A percentile compares a stretch with the other conserved stretches of the same genome.
These are phyloP conservation scores for Cantharis rustica DNA, from an alignment of 2,888 invertebrate species.

Conservation along the genomic window DNA sequence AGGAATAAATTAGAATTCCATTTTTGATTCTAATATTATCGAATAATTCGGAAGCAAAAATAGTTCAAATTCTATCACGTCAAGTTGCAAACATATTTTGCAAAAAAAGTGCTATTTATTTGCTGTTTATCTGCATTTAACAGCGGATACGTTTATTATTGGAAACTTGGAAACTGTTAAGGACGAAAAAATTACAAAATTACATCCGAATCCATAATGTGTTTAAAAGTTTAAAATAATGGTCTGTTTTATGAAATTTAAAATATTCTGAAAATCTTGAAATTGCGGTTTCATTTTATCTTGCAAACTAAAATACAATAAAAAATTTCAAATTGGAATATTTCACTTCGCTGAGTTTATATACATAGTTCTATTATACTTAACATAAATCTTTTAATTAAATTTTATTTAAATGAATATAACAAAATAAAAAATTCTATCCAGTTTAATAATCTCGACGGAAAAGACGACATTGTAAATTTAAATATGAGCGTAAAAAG, in stretches of 20 bases:
- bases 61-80: not conserved
- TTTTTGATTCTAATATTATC: not conserved
- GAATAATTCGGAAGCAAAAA: not conserved
- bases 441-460: too few species aligned
- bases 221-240: not conserved
- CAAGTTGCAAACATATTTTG: not conserved
- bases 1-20: not conserved
- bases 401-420: not conserved
- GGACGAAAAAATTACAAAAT: not conserved
- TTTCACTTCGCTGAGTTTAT: not conserved
- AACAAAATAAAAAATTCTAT: not conserved
- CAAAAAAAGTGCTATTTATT: not conserved
- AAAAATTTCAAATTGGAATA: not conserved
- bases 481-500: too few species aligned
- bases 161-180: not conserved
- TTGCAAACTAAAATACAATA: not conserved
- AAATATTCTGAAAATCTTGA: not conserved
- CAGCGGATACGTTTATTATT: not conserved
- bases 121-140: not conserved
- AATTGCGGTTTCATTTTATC: not conserved
- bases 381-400: not conserved
- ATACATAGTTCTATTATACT: not conserved
- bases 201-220: not conserved
- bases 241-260: not conserved
- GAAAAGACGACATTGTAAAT: too few species aligned